These are phyloP conservation scores for Scotopteryx bipunctaria DNA, from an alignment of 2,888 invertebrate species.

Conservation along the genomic window DNA sequence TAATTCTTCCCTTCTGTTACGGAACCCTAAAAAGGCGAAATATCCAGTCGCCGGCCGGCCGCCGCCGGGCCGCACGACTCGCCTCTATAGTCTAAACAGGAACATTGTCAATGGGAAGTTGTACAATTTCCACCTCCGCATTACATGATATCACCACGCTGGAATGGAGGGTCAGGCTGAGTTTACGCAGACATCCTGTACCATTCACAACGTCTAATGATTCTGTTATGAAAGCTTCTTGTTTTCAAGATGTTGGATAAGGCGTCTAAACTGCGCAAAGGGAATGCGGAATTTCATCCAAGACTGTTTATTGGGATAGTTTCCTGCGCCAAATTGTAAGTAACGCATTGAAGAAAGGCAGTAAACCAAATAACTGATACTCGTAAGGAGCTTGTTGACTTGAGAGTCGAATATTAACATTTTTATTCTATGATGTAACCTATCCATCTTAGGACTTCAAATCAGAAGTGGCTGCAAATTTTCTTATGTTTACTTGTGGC, in stretches of 20 bases:
- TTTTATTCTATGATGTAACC: too few relatives aligned
- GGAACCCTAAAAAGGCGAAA: neutral
- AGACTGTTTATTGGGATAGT: too few relatives aligned
- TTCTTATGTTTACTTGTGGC: too few relatives aligned
- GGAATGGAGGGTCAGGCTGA: conserved; percentile 40
- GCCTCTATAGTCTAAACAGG: conserved; percentile 35
- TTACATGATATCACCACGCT: conserved; percentile 48
- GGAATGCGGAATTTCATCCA: neutral
- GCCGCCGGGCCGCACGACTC: conserved; percentile 17
- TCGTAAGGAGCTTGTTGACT: too few relatives aligned
- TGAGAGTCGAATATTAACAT: too few relatives aligned
- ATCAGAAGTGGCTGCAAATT: too few relatives aligned
- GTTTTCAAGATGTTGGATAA: conserved; percentile 10
- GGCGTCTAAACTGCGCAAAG: neutral
- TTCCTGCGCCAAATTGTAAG: neutral
- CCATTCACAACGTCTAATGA: conserved; percentile 20
- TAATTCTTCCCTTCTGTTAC: too few relatives aligned
- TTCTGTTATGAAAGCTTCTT: conserved; percentile 23
- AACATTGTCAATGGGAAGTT: conserved; percentile 49
- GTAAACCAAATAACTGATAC: too few relatives aligned
- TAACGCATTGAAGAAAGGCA: too few relatives aligned
- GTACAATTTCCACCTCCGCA: conserved; percentile 49
- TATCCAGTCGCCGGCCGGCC: too few relatives aligned
- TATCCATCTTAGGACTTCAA: too few relatives aligned
- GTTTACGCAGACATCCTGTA: conserved; percentile 37